These are phyloP conservation scores for Tragelaphus strepsiceros DNA, from an alignment of 2,113 vertebrate genomes.

Conservation along the genomic window DNA sequence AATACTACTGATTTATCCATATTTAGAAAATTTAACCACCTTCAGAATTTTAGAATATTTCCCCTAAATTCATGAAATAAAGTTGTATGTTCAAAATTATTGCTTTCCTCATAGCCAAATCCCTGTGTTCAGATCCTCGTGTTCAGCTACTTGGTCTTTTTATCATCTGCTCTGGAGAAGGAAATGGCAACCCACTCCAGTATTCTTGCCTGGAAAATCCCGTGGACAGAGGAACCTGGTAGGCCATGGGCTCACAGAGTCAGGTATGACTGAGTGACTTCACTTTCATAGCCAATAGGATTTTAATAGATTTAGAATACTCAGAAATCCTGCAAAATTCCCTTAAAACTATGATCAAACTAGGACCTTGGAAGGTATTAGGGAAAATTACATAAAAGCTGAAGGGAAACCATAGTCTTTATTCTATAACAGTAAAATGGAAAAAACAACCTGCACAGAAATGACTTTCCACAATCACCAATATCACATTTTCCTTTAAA, in stretches of 20 bases:
- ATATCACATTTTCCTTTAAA: slow-evolving; percentile 23
- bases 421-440: background rate
- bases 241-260: background rate
- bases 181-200: background rate
- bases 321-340: slow-evolving; percentile 31
- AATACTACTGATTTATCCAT: background rate
- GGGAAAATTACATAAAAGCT: slow-evolving; percentile 27
- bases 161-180: background rate
- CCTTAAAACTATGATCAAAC: slow-evolving; percentile 26
- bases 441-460: background rate
- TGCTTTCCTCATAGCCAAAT: background rate
- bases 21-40: background rate
- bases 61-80: slow-evolving; percentile 3
- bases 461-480: background rate
- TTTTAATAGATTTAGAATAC: slow-evolving; percentile 35
- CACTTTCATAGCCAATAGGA: background rate
- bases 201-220: background rate
- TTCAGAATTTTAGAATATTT: slow-evolving; percentile 8
- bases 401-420: background rate
- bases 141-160: background rate
- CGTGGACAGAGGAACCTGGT: background rate
- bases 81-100: background rate
- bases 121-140: background rate
- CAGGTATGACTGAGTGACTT: background rate
- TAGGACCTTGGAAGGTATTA: background rate